Evolutionary conservation across 2,888 invertebrate species (phyloP), one percentile per base, ranked within the genome.

Genomic region (Ormyrus pomaceus): DNA sequence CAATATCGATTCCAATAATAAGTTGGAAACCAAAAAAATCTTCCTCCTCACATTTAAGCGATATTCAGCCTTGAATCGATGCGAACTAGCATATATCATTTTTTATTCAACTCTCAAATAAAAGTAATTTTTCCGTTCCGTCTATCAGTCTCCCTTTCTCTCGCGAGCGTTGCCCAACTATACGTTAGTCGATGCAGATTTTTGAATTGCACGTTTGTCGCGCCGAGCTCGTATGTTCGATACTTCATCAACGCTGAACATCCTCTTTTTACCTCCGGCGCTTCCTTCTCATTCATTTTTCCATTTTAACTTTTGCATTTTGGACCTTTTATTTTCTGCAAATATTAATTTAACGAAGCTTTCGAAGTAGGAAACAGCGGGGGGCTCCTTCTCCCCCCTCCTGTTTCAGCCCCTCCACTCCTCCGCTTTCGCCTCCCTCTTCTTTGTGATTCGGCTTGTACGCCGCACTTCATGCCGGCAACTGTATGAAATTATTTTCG

Each of bases 401-500:
- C 45, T 53, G 50, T 70, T 53, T 34, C 45, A 6, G 11, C 61
- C 34, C 11, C 13, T 46, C 50, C 11, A 48, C 46, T 19, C 70
- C 65, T 61, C 53, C 62, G 48, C 19, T 70, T 34, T 59, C 79
- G 11, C 61, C 8, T 50, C 50, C 58, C 77, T 53, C 51, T 66
- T 72, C 75, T 69, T 82, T 51, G 11, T 59, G 68, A 66, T 66
- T 66, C 66, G 51, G 13, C 51, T 10, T 2, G 59, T 56, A 19
- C 19, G 50, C 61, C 48, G n/a, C 83, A 80, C 81, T 71, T 5
- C 50, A 79, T 70, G 65, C 68, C 64, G 76, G 19, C 19, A 19
- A 19, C 19, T 19, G 19, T 83, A 85, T 83, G 83, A 85, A 86
- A 85, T 85, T 85, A 86, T 86, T 87, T 86, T 78, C 80, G 72